Base-by-base conservation (phyloP, 2,113 vertebrate genomes). In the Sinocyclocheilus anophthalmus region DNA sequence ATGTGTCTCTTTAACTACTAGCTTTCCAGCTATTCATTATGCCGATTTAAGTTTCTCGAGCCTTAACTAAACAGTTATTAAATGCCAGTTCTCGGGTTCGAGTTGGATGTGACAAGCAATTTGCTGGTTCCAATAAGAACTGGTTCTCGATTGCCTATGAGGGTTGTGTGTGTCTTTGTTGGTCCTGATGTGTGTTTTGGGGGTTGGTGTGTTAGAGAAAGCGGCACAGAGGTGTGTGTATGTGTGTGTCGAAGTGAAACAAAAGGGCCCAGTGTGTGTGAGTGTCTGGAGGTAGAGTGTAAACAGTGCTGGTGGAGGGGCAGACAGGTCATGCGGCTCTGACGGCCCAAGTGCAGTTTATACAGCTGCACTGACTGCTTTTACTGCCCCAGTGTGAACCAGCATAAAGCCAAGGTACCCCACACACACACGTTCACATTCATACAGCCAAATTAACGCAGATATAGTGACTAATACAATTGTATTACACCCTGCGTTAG, bases 221-320 rank as follows among this genome's bases (percentile, higher is more conserved):
- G 45, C 65, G 20, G 26, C 37, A 48, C 79, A 72, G 63, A 88
- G 79, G 87, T 87, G 85, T 88, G 83, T 87, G 42, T 42, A 3
- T 33, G 9, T 45, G 90, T 84, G 88, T 84, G 88, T 81, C 84
- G 83, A 50, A 20, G 24, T 65, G 91, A 92, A 93, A 96, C 95
- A 96, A 96, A 96, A 95, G 94, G 92, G 95, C 95, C 94, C 94
- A 97, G 95, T 96, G 94, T 96, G 94, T 94, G 94, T 92, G 92
- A 94, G 91, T 94, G 94, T 95, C 93, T 96, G 95, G 96, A 96
- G 95, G 96, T 96, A 97, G 96, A 96, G 95, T 96, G 97, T 96
- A 96, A 95, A 97, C 26, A 85, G 82, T 82, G 61, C 48, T 76
- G 95, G 94, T 93, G 93, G 92, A 91, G 91, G 92, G 95, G 95